Base-by-base conservation (phyloP, 2,797 vertebrate genomes). In the Sebastes reedi region DNA sequence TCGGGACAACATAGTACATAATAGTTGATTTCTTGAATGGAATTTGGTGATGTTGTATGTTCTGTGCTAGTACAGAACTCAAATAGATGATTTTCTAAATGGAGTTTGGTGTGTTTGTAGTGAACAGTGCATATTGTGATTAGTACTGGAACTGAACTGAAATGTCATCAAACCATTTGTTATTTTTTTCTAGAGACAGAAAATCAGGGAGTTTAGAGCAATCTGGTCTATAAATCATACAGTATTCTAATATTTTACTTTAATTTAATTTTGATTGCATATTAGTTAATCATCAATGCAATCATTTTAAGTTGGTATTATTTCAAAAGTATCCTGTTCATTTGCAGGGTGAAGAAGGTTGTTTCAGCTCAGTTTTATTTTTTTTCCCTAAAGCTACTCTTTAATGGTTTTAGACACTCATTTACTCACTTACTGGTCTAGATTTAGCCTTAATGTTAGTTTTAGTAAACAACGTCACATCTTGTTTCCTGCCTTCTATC, bases 1-100 rank as follows among this genome's bases (percentile, higher is more conserved):
- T 3, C 10, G 0, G 1, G 16, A 27, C 4, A 1, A 2, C 4
- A 13, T 29, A 1, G 0, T 29, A 13, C 3, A 27, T 0, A 18
- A 29, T 9, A 18, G 1, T 0, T 60, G 27, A 8, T 29, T 8
- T 58, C 1, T 14, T 32, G 9, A 1, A 30, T 61, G 18, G 29
- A 6, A 0, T 59, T 59, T 60, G 29, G 9, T 20, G 7, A 10
- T 1, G 6, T 29, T 60, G 6, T 10, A 13, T 16, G 8, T 3
- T 4, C 27, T 5, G 25, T 29, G 3, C 56, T 29, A 3, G 27
- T n/a, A 34, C 8, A n/a, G 6, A 70, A 54, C 52, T 56, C 1
- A 32, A 70, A 39, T 52, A 0, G 0, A 16, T 1, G 6, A 3
- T 39, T 27, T 16, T n/a, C 24, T 72, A 7, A 54, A 36, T 16